Percentiles rank a stretch among this genome's conserved stretches.
Conservation (phyloP, 2,797 vertebrate genomes). For the Passerculus sandwichensis region DNA sequence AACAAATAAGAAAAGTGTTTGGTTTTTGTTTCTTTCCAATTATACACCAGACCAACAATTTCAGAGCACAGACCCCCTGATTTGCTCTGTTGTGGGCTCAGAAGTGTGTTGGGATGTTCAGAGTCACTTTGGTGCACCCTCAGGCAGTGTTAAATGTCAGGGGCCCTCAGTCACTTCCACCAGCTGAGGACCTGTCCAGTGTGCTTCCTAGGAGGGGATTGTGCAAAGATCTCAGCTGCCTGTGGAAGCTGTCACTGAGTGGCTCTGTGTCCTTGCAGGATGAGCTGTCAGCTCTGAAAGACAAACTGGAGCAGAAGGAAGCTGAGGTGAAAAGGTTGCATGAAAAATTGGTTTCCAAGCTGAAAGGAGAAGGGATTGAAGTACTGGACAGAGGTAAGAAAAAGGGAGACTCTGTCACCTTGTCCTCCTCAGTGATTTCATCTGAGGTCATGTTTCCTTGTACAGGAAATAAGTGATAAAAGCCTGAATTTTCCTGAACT, state of each 20-base stretch:
- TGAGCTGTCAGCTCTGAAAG: constrained; percentile 86
- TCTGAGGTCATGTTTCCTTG: neutral
- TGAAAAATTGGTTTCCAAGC: constrained; percentile 84
- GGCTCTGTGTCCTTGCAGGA: constrained; percentile 80
- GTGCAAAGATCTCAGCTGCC: neutral
- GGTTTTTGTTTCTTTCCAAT: neutral
- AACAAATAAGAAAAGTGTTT: neutral
- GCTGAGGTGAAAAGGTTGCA: constrained; percentile 87
- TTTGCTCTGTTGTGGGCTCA: neutral
- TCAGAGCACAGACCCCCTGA: neutral
- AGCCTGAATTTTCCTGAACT: neutral
- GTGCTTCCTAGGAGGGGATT: neutral
- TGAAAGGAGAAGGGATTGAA: constrained; percentile 79
- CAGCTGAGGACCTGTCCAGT: neutral
- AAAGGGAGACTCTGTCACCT: neutral
- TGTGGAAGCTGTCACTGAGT: neutral
- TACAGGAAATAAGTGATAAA: neutral
- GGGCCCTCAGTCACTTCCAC: neutral
- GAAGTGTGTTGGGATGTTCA: neutral
- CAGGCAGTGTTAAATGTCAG: neutral
- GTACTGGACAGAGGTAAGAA: constrained; percentile 87
- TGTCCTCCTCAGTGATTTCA: neutral
- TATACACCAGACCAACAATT: neutral
- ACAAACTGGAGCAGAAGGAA: constrained; percentile 90
- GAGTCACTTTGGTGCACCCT: neutral